A percentile compares a stretch with the other conserved stretches of the same genome.
Evolutionary conservation across 2,888 invertebrate genomes (phyloP).

Genomic region (Silvanus unidentatus): DNA sequence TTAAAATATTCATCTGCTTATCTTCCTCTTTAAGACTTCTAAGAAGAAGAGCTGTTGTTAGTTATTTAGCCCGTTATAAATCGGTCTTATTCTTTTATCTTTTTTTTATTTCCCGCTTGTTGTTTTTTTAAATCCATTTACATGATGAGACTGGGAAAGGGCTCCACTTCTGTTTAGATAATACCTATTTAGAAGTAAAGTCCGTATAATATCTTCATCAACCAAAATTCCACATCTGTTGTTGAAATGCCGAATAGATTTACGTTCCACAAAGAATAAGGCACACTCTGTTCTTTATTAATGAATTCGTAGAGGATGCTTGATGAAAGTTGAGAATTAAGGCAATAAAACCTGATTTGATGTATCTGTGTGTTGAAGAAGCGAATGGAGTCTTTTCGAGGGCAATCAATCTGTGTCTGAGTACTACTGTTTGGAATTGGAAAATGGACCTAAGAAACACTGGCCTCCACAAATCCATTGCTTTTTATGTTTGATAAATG

Average conservation of each 20-base stretch:
- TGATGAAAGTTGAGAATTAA: constrained; percentile 22
- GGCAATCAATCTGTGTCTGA: constrained; percentile 24
- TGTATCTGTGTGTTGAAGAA: constrained; percentile 17
- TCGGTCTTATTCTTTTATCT: too few relatives aligned
- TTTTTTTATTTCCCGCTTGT: too few relatives aligned
- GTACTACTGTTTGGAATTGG: constrained; percentile 1
- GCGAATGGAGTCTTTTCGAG: constrained; percentile 22
- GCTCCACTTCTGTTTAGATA: too few relatives aligned
- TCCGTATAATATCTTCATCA: too few relatives aligned
- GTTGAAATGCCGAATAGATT: constrained; percentile 8
- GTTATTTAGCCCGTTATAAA: too few relatives aligned
- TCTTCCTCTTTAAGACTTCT: neutral
- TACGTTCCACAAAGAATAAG: neutral
- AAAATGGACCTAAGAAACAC: neutral
- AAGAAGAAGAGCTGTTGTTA: too few relatives aligned
- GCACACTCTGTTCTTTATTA: constrained; percentile 18
- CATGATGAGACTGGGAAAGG: too few relatives aligned
- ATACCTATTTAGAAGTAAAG: too few relatives aligned
- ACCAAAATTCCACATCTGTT: constrained; percentile 14
- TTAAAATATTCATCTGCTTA: neutral
- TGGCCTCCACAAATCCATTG: too few relatives aligned
- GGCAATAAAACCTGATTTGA: constrained; percentile 22
- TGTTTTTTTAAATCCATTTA: too few relatives aligned
- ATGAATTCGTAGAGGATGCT: constrained; percentile 17
- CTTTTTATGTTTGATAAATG: too few relatives aligned